Conservation (phyloP, 2,888 invertebrate genomes). For the Zygothrica quintamaculata region DNA sequence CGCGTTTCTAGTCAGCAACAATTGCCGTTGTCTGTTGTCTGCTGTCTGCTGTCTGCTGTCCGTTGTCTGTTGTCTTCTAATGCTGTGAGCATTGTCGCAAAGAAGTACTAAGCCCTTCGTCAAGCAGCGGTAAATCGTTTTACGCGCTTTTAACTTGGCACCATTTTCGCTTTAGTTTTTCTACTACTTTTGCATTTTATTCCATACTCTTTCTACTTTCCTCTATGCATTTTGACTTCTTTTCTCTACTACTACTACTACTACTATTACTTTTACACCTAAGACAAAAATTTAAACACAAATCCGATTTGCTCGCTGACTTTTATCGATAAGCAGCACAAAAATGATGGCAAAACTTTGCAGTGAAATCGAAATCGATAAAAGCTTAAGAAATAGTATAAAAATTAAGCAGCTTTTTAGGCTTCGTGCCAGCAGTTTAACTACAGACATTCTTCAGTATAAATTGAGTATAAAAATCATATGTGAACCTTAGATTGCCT, state of each 20-base stretch:
- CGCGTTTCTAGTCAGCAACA: slow-evolving; percentile 58
- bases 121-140: slow-evolving; percentile 56
- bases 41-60: slow-evolving; percentile 31
- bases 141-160: slow-evolving; percentile 48
- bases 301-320: slow-evolving; percentile 73
- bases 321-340: slow-evolving; percentile 69
- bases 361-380: slow-evolving; percentile 1
- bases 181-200: slow-evolving; percentile 48
- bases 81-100: slow-evolving; percentile 68
- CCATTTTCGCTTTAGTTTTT: slow-evolving; percentile 18
- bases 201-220: no score
- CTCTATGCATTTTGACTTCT: no score
- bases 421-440: no score
- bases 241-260: slow-evolving; percentile 26
- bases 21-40: slow-evolving; percentile 31
- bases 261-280: no score
- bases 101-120: slow-evolving; percentile 41
- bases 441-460: no score
- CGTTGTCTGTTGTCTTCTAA: slow-evolving; percentile 43
- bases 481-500: no score
- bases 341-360: slow-evolving; percentile 64
- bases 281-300: slow-evolving; percentile 74
- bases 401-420: no score
- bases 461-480: no score
- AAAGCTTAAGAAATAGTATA: slow-evolving; percentile 23